phyloP scores from a whole-genome alignment of 2,113 vertebrate genomes.

The Phylloscopus trochiloides region DNA sequence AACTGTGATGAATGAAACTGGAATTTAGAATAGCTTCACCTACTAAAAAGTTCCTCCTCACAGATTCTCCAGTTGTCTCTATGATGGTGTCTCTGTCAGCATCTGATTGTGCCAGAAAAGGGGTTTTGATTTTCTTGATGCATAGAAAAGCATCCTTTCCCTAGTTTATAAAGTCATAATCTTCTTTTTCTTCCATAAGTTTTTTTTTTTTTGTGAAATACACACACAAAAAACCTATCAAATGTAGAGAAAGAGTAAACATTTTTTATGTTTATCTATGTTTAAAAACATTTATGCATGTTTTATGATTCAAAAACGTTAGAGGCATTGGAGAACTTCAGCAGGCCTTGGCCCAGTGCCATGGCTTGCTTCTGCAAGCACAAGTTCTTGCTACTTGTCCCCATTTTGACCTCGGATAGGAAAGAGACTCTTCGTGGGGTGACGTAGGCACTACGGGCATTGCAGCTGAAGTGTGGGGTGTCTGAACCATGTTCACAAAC shows the following conservation, averaged over 20 bases:
- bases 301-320: not conserved
- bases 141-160: not conserved
- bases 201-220: not conserved
- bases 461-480: not conserved
- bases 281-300: not conserved
- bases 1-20: not conserved
- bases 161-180: not conserved
- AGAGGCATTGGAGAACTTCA: not conserved
- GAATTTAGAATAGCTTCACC: not conserved
- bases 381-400: not conserved
- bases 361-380: not conserved
- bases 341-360: not conserved
- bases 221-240: not conserved
- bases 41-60: not conserved
- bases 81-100: not conserved
- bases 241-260: not conserved
- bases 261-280: not conserved
- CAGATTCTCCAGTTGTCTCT: not conserved
- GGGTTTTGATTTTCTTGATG: not conserved
- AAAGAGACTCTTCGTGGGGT: not conserved
- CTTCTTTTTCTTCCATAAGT: not conserved
- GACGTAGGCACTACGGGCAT: rapidly evolving
- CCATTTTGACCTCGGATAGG: not conserved
- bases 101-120: not conserved
- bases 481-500: rapidly evolving